Base-by-base conservation (phyloP, 2,113 vertebrate genomes). In the Ramphastos sulfuratus region DNA sequence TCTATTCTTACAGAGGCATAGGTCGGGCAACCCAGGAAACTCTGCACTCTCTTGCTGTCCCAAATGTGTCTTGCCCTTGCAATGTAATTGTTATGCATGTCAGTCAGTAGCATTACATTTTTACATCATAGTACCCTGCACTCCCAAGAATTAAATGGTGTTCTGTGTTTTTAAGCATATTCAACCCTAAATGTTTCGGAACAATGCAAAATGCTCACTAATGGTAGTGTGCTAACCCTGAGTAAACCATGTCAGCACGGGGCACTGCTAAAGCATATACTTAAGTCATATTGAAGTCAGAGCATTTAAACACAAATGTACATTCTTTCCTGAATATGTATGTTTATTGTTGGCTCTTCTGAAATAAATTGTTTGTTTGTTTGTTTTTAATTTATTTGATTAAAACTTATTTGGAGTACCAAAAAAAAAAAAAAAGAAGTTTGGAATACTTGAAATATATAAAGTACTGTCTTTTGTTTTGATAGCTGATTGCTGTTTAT, bases 401-500 rank as follows among this genome's bases (percentile, higher is more conserved):
- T 46, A 17, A 46, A 46, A 46, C 44, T 46, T 46, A 17, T 46
- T 46, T 46, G 16, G 44, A 46, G 44, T 46, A 18, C 37, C 37
- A 10, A 44, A 44, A 44, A 44, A 39, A 39, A 46, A 35, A 54
- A 61, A 23, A 37, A 12, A 10, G 6, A 70, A 5, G 59, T 61
- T 87, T 48, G 19, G 70, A 82, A 30, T 61, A 48, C 12, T 75
- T 78, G 17, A 67, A 87, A 55, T 67, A 15, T 67, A 42, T 30
- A 61, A 50, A 81, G n/a, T 52, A 8, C 91, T 95, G 54, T 96
- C 61, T 87, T 95, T 96, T 90, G 20, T 95, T 97, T 97, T 97
- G 84, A 24, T 69, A 99, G 99, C 97, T 99, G 96, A 98, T 99
- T 95, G 99, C 99, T 5, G 97, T 99, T 96, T 99, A 99, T 93